These are phyloP conservation scores for Porites australiensis DNA, from an alignment of 64 coral and sea anemone genomes.

Conservation along the genomic window DNA sequence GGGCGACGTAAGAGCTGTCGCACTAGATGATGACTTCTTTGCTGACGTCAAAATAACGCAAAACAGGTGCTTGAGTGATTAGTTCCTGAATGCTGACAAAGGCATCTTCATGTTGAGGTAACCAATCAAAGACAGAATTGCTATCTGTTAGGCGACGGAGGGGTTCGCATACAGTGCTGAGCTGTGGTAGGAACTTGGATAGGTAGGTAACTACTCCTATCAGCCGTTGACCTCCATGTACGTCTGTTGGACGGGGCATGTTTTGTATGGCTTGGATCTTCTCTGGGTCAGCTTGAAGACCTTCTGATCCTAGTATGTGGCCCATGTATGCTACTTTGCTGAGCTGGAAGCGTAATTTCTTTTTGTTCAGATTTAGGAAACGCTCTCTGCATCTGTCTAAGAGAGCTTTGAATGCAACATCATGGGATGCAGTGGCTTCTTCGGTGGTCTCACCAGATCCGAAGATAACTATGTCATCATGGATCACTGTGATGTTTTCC, in stretches of 20 bases:
- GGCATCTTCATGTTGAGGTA: constrained; percentile 27
- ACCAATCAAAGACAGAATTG: background rate
- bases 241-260: background rate
- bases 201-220: constrained; percentile 10
- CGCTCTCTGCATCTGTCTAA: constrained; percentile 25
- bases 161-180: background rate
- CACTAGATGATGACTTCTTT: background rate
- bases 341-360: constrained; percentile 15
- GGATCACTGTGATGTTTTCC: constrained; percentile 2
- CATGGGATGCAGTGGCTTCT: background rate
- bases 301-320: background rate
- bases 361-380: background rate
- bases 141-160: background rate
- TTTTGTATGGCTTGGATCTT: background rate
- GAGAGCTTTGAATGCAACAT: background rate
- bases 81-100: constrained; percentile 38
- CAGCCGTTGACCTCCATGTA: background rate
- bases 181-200: background rate
- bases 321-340: constrained; percentile 4
- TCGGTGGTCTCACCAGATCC: background rate
- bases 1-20: background rate
- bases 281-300: background rate
- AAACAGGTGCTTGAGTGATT: background rate
- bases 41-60: constrained; percentile 29
- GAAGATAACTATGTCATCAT: constrained; percentile 44